phyloP scores from a whole-genome alignment of 2,888 invertebrate genomes.

The Hypolimnas misippus region DNA sequence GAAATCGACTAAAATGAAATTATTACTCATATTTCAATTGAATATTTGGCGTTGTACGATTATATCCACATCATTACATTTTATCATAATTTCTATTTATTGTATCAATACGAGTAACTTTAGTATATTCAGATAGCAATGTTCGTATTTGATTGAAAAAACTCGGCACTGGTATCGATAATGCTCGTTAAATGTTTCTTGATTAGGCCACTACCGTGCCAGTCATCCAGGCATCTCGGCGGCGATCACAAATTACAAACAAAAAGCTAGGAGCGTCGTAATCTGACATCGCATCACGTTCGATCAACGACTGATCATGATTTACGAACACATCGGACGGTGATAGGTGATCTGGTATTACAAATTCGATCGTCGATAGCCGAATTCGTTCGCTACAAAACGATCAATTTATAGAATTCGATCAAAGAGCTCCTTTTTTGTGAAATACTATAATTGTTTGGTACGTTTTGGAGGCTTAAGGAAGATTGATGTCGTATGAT shows the following conservation, averaged over 20 bases:
- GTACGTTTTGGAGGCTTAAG: slow-evolving; percentile 24
- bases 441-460: slow-evolving; percentile 29
- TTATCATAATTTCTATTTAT: no score
- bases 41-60: no score
- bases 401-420: slow-evolving; percentile 36
- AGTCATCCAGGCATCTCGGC: slow-evolving; percentile 77
- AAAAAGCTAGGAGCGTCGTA: slow-evolving; percentile 77
- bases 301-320: slow-evolving; percentile 81
- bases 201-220: slow-evolving; percentile 52
- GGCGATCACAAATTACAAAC: slow-evolving; percentile 78
- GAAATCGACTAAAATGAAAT: no score
- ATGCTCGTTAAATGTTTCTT: slow-evolving; percentile 44
- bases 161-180: slow-evolving; percentile 28
- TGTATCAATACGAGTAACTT: background rate
- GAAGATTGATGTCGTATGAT: slow-evolving; percentile 13
- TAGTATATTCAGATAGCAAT: background rate
- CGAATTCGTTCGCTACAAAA: slow-evolving; percentile 40
- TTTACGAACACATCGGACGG: slow-evolving; percentile 76
- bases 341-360: slow-evolving; percentile 75
- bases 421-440: slow-evolving; percentile 35
- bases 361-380: slow-evolving; percentile 71
- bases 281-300: slow-evolving; percentile 79
- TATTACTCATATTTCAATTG: no score
- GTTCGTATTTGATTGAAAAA: slow-evolving; percentile 15
- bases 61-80: no score